phyloP scores from a whole-genome alignment of 1,140 invertebrate genomes.

The Drosophila albomicans region DNA sequence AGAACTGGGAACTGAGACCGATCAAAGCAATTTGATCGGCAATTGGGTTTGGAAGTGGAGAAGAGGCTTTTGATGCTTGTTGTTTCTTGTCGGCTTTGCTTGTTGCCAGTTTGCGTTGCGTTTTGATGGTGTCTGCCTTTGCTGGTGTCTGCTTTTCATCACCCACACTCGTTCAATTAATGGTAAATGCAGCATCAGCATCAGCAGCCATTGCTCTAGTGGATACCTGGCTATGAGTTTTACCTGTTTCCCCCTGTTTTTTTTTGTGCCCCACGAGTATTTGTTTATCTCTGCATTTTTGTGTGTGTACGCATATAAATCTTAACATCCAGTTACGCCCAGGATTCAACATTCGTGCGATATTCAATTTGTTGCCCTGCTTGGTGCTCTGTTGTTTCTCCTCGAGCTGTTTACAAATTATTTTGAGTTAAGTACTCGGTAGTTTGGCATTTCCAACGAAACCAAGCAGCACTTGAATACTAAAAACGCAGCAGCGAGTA shows the following conservation, averaged over 20 bases:
- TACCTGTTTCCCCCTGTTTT: constrained; percentile 23
- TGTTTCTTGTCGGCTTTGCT: constrained; percentile 32
- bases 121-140: constrained; percentile 3
- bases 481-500: neutral
- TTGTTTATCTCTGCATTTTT: constrained; percentile 66
- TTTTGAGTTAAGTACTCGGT: constrained; percentile 69
- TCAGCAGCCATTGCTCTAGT: constrained; percentile 34
- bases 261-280: neutral
- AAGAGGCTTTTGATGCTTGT: constrained; percentile 5
- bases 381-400: constrained; percentile 54
- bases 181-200: constrained; percentile 48
- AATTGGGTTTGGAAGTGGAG: constrained; percentile 21
- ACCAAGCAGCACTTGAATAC: neutral
- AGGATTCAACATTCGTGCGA: constrained; percentile 51
- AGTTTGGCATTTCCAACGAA: constrained; percentile 15
- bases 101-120: neutral
- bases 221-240: constrained; percentile 37
- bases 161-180: constrained; percentile 74
- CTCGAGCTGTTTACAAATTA: constrained; percentile 71
- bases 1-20: neutral
- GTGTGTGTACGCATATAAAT: constrained; percentile 56
- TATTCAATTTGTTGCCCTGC: constrained; percentile 9
- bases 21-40: constrained; percentile 25
- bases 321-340: constrained; percentile 65
- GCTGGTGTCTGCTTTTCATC: constrained; percentile 71